Conservation (phyloP, 1,140 invertebrate genomes). For the Leptinotarsa undecemlineata region DNA sequence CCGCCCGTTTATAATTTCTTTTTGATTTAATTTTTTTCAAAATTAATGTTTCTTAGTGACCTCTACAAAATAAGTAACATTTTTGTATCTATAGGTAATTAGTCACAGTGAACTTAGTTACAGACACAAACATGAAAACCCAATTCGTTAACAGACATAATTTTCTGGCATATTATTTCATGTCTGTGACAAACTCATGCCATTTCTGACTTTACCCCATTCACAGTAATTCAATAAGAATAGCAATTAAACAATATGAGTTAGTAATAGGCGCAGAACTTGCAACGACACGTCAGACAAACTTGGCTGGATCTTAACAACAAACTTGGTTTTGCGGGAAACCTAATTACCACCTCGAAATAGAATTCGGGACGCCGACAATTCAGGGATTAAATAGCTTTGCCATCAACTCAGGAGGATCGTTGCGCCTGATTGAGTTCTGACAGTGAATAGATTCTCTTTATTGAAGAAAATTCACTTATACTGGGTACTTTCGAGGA, state of each 20-base stretch:
- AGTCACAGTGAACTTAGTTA: too few relatives aligned
- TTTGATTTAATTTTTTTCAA: too few relatives aligned
- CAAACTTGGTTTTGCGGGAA: conserved; percentile 27
- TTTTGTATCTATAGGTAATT: too few relatives aligned
- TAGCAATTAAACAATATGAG: conserved; percentile 36
- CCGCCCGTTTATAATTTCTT: too few relatives aligned
- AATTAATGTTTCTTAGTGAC: too few relatives aligned
- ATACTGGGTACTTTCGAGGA: neutral
- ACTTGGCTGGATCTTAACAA: conserved; percentile 32
- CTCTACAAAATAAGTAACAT: too few relatives aligned
- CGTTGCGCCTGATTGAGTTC: conserved; percentile 10
- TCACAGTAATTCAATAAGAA: conserved; percentile 31
- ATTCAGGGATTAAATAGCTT: conserved; percentile 4
- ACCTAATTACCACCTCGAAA: conserved; percentile 25
- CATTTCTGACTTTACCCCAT: conserved; percentile 13
- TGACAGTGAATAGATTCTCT: conserved; percentile 10
- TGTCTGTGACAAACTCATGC: neutral
- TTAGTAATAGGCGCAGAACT: conserved; percentile 29
- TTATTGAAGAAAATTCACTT: conserved; percentile 15
- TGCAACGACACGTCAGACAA: conserved; percentile 32
- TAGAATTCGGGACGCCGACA: neutral
- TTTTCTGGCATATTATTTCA: neutral
- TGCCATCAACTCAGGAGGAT: conserved; percentile 1
- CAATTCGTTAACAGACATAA: neutral
- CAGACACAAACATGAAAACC: neutral